phyloP scores from a whole-genome alignment of 2,888 invertebrate species.

The Colletes collaris region DNA sequence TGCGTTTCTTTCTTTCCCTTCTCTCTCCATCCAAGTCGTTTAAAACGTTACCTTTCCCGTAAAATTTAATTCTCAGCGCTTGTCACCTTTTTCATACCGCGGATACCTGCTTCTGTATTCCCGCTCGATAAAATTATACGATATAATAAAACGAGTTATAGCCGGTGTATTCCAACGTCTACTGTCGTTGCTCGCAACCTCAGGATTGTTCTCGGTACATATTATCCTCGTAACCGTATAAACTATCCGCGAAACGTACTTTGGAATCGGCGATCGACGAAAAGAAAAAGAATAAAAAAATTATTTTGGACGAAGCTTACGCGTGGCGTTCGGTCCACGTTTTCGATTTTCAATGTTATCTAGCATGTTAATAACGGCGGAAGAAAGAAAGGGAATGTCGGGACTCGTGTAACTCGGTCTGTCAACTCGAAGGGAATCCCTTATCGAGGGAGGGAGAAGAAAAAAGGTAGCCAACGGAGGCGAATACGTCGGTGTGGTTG shows the following conservation, averaged over 20 bases:
- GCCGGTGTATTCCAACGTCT: not conserved
- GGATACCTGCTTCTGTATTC: constrained; percentile 6
- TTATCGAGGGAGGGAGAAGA: constrained; percentile 22
- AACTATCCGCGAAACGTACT: not conserved
- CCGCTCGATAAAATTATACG: constrained; percentile 27
- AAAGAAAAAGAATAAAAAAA: no score
- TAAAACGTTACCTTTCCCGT: constrained; percentile 3
- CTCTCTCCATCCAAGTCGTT: not conserved
- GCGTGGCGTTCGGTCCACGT: no score
- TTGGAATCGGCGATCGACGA: not conserved
- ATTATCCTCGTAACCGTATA: not conserved
- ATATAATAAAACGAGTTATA: constrained; percentile 21
- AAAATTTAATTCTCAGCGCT: constrained; percentile 37
- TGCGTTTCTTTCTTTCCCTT: not conserved
- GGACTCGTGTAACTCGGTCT: constrained; percentile 23
- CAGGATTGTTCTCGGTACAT: no score
- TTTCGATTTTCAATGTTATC: no score
- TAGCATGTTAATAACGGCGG: no score
- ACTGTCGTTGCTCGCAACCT: not conserved
- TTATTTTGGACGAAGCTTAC: no score
- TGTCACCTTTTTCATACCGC: not conserved
- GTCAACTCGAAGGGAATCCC: not conserved
- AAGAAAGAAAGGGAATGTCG: not conserved
- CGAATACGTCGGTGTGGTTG: constrained; percentile 8
- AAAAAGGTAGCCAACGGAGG: constrained; percentile 12